Percentiles rank a stretch among this genome's conserved stretches.
Conservation (phyloP, 2,113 vertebrate species). For the Eulemur macaco region DNA sequence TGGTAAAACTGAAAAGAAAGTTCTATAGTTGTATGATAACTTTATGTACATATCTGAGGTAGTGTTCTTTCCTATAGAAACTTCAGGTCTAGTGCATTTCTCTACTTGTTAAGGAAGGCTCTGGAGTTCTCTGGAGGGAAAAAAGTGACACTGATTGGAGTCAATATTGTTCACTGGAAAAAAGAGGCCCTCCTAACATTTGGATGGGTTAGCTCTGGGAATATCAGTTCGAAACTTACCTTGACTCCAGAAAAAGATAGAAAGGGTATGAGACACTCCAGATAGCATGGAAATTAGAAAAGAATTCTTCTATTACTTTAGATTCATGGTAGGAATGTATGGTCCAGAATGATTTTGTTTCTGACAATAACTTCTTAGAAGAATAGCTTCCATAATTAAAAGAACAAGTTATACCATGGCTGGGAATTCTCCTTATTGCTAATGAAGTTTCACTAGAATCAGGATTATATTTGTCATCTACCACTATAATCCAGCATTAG, state of each 20-base stretch:
- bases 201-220: background rate
- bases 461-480: background rate
- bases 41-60: background rate
- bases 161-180: background rate
- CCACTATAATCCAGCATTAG: background rate
- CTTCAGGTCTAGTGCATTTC: background rate
- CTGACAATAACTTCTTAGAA: background rate
- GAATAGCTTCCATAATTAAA: background rate
- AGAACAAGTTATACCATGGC: background rate
- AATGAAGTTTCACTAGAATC: background rate
- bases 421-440: background rate
- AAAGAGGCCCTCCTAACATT: background rate
- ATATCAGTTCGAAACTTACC: background rate
- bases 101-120: background rate
- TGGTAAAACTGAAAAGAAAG: background rate
- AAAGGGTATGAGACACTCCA: background rate
- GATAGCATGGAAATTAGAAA: background rate
- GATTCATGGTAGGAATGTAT: background rate
- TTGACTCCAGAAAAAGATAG: background rate
- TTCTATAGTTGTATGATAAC: background rate
- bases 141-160: background rate
- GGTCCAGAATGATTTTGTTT: background rate
- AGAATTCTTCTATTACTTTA: slow-evolving; percentile 1
- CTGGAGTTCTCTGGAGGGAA: background rate
- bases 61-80: background rate